These are phyloP conservation scores for Butastur rufipennis DNA, from an alignment of 2,113 vertebrate species.

Conservation along the genomic window DNA sequence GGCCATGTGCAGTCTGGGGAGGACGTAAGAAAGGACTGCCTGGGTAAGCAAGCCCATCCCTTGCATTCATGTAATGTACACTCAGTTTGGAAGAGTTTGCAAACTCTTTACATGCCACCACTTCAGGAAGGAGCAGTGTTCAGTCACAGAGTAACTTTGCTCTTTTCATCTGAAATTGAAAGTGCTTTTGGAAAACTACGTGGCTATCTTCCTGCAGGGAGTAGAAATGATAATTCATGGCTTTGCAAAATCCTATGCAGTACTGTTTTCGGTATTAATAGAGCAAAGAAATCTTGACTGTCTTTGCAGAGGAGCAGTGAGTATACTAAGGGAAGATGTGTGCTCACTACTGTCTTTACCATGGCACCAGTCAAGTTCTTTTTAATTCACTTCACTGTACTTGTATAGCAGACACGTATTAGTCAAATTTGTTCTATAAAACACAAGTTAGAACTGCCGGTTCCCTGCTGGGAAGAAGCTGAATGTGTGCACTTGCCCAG, in stretches of 20 bases:
- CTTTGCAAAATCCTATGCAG: neutral
- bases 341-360: neutral
- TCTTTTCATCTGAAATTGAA: neutral
- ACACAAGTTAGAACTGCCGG: neutral
- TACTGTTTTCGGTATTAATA: neutral
- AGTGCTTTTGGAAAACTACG: neutral
- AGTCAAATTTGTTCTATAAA: slow-evolving; percentile 20
- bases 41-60: neutral
- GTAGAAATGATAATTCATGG: neutral
- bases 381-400: neutral
- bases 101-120: neutral
- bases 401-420: slow-evolving; percentile 17
- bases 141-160: neutral
- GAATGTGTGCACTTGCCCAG: neutral
- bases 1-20: neutral
- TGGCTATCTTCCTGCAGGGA: neutral
- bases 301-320: neutral
- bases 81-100: neutral
- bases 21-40: neutral
- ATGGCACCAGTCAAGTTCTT: neutral
- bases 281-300: neutral
- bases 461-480: slow-evolving; percentile 26
- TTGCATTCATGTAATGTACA: neutral
- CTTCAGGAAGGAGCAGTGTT: neutral
- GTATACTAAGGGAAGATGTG: neutral